A percentile compares a stretch with the other conserved stretches of the same genome.
phyloP scores from a whole-genome alignment of 2,888 invertebrate species.

The Andrena fulva region DNA sequence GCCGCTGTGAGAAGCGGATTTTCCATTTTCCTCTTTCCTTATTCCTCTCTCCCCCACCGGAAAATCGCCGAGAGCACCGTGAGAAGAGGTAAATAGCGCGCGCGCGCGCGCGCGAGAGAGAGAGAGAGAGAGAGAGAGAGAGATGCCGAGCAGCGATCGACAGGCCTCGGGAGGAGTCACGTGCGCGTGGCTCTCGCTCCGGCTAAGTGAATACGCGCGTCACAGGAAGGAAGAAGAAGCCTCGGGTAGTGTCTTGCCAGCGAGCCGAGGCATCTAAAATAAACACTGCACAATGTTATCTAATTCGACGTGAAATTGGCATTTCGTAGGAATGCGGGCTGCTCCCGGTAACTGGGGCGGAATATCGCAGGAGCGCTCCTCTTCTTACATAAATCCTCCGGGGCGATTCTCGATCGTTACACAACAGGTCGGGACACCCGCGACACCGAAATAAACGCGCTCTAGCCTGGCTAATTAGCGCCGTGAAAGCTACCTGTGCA shows the following conservation, averaged over 20 bases:
- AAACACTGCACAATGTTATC: conserved; percentile 72
- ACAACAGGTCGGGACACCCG: conserved; percentile 22
- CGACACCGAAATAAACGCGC: conserved; percentile 30
- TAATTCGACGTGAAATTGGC: conserved; percentile 73
- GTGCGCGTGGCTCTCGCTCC: conserved; percentile 16
- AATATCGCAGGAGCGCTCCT: conserved; percentile 26
- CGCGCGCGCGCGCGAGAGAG: no score
- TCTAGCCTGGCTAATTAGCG: conserved; percentile 10
- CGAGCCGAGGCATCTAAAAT: conserved; percentile 65
- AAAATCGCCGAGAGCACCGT: no score
- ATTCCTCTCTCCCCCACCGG: no score
- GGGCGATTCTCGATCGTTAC: conserved; percentile 4
- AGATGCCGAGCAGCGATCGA: no score
- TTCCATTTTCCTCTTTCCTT: not conserved
- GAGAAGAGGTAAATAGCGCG: no score
- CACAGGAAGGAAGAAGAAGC: conserved; percentile 16
- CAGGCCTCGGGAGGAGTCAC: conserved; percentile 5
- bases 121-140: no score
- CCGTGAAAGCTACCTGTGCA: not conserved
- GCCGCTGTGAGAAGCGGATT: conserved; percentile 15
- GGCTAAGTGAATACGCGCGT: conserved; percentile 12
- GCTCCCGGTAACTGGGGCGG: conserved; percentile 41
- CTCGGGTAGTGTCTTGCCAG: conserved; percentile 34
- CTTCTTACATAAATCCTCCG: conserved; percentile 44
- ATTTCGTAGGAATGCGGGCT: conserved; percentile 70